Evolutionary conservation across 2,888 invertebrate species (phyloP).

Genomic region (Melikaiella ostensackeni): DNA sequence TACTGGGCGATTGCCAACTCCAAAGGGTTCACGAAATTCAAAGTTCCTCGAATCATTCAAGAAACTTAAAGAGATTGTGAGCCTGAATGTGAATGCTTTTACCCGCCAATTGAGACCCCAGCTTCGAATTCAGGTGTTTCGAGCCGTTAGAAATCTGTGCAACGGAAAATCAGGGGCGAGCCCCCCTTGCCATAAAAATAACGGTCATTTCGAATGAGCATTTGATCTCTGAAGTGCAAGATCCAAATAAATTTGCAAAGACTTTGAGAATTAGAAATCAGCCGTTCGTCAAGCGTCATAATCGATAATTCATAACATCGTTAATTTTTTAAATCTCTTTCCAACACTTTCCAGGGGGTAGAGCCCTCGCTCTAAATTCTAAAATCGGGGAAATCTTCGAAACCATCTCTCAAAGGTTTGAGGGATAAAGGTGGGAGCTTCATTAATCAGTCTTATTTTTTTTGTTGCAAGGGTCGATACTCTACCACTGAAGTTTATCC

Average conservation of each 20-base stretch:
- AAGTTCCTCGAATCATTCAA: neutral
- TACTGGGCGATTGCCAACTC: conserved; percentile 64
- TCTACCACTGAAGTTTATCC: neutral
- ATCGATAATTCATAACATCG: neutral
- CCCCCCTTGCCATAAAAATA: neutral
- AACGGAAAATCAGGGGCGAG: conserved; percentile 19
- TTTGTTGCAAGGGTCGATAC: neutral
- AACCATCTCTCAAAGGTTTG: neutral
- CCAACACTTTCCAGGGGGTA: neutral
- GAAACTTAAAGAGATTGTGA: conserved; percentile 1
- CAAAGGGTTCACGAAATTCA: conserved; percentile 43
- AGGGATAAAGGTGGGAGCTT: neutral
- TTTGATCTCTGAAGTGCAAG: neutral
- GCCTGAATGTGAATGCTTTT: conserved; percentile 18
- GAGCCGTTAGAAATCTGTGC: conserved; percentile 18
- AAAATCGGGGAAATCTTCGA: neutral
- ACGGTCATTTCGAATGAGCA: neutral
- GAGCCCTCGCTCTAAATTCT: neutral
- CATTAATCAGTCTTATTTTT: conserved; percentile 4
- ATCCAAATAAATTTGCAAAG: conserved; percentile 2
- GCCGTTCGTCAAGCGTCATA: conserved; percentile 27
- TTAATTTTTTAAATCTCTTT: neutral
- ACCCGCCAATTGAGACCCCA: conserved; percentile 14
- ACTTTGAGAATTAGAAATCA: neutral
- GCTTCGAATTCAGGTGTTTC: conserved; percentile 17